Percentiles rank a stretch among this genome's conserved stretches.
Evolutionary conservation across 35 echinoderm and acorn worm genomes (phyloP).

Genomic region (Ophiothrix spiculata): DNA sequence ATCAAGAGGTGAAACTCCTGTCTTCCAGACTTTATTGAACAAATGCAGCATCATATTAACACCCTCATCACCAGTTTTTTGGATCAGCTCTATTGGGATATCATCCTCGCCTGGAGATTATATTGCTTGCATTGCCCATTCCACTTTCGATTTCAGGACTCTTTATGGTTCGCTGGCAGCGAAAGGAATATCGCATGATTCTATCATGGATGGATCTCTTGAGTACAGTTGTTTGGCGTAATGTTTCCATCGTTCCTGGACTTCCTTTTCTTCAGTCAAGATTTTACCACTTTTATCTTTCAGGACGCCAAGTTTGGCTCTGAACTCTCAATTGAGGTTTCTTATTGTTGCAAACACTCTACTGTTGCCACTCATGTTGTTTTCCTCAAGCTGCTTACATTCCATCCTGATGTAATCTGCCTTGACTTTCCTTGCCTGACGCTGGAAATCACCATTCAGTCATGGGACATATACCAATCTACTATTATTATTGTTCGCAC

Average conservation of each 20-base stretch:
- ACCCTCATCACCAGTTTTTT: not conserved
- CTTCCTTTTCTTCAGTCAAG: not conserved
- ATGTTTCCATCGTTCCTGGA: conserved; percentile 8
- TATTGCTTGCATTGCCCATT: not conserved
- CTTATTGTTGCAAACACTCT: too few species aligned
- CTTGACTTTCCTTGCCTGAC: too few species aligned
- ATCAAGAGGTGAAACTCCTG: not conserved
- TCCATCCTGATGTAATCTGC: too few species aligned
- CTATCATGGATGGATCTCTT: conserved; percentile 16
- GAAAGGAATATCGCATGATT: not conserved
- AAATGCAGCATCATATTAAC: not conserved
- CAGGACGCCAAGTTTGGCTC: too few species aligned
- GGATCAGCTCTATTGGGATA: not conserved
- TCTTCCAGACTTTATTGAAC: not conserved
- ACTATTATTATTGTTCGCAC: too few species aligned
- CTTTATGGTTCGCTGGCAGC: not conserved
- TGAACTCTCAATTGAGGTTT: too few species aligned
- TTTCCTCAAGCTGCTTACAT: too few species aligned
- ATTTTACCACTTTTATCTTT: too few species aligned
- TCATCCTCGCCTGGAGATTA: not conserved
- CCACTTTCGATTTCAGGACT: not conserved
- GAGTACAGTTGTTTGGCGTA: conserved; percentile 1
- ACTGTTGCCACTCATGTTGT: too few species aligned
- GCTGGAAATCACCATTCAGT: too few species aligned
- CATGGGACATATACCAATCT: too few species aligned